Percentiles rank a stretch among this genome's conserved stretches.
Evolutionary conservation across 2,113 vertebrate genomes (phyloP).

Genomic region (Misgurnus mizolepis): DNA sequence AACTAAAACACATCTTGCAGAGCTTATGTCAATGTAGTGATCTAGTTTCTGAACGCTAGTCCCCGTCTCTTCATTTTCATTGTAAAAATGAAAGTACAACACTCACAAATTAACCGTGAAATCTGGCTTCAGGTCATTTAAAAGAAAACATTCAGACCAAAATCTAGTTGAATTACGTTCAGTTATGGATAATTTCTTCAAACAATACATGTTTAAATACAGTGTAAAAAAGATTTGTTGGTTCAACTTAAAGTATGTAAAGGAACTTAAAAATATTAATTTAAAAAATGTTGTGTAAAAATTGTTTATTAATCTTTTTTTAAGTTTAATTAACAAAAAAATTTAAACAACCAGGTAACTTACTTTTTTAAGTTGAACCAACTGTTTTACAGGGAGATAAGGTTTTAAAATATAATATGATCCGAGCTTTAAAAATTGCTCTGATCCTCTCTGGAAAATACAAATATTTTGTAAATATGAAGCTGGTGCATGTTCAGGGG

Average conservation of each 20-base stretch:
- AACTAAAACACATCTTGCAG: not conserved
- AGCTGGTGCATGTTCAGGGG: conserved; percentile 1
- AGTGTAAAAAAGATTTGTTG: too few relatives aligned
- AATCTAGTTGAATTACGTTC: too few relatives aligned
- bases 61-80: not conserved
- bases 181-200: too few relatives aligned
- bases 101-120: not conserved
- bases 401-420: conserved; percentile 13
- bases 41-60: not conserved
- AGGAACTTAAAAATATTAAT: too few relatives aligned
- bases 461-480: not conserved
- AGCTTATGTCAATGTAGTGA: not conserved
- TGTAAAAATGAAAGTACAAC: conserved; percentile 17
- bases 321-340: too few relatives aligned
- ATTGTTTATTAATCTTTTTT: too few relatives aligned
- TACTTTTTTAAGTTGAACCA: too few relatives aligned
- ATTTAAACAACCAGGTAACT: too few relatives aligned
- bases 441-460: not conserved
- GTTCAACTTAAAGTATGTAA: too few relatives aligned
- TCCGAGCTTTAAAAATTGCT: not conserved
- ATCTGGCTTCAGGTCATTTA: not conserved
- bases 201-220: not conserved
- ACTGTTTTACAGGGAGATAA: not conserved
- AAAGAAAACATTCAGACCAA: not conserved
- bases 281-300: too few relatives aligned